These are phyloP conservation scores for Ferrisia virgata DNA, from an alignment of 2,888 invertebrate genomes.

Conservation along the genomic window DNA sequence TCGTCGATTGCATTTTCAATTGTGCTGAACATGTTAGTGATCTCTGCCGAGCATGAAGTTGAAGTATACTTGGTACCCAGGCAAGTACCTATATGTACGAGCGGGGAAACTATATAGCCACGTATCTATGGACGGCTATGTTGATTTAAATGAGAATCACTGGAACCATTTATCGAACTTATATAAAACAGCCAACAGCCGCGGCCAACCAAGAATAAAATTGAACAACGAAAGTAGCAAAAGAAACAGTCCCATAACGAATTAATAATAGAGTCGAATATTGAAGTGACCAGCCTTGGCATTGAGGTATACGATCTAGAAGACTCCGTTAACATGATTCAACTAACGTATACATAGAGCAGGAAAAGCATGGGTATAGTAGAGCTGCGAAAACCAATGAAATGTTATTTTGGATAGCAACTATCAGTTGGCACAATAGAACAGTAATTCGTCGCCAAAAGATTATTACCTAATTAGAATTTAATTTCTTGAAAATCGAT, in stretches of 20 bases:
- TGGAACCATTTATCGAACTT: conserved; percentile 12
- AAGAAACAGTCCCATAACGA: conserved; percentile 29
- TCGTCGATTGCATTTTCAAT: neutral
- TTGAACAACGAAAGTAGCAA: conserved; percentile 24
- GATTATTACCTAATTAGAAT: neutral
- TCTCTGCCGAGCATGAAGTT: neutral
- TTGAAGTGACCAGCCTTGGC: conserved; percentile 24
- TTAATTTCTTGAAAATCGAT: neutral
- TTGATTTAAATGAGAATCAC: conserved; percentile 29
- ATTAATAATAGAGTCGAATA: conserved; percentile 18
- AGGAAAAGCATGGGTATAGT: neutral
- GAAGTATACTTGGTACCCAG: too few species aligned
- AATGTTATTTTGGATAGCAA: too few species aligned
- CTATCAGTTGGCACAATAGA: neutral
- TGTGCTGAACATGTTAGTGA: neutral
- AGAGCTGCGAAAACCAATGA: neutral
- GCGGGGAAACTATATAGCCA: neutral
- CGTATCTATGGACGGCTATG: neutral
- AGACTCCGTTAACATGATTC: conserved; percentile 7
- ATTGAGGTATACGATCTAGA: conserved; percentile 9
- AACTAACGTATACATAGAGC: neutral
- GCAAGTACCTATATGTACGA: neutral
- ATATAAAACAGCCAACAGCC: neutral
- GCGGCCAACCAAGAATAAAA: conserved; percentile 13
- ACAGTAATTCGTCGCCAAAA: neutral